A percentile compares a stretch with the other conserved stretches of the same genome.
These are phyloP conservation scores for Penaeus chinensis DNA, from an alignment of 1,140 invertebrate genomes.

Conservation along the genomic window DNA sequence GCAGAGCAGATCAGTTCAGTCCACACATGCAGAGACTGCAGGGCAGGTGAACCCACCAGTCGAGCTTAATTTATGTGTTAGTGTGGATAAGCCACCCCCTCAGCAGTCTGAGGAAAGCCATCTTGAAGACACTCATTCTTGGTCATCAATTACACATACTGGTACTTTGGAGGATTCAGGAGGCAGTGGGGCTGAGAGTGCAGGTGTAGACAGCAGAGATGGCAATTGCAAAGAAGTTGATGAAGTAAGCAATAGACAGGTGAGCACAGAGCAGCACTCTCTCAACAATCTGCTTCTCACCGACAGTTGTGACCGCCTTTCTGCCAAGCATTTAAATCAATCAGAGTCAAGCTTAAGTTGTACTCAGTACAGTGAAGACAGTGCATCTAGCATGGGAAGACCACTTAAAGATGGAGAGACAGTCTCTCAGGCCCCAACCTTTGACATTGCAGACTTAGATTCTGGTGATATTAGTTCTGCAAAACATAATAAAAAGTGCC, in stretches of 20 bases:
- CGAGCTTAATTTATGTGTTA: conserved; percentile 11
- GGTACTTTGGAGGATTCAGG: conserved; percentile 33
- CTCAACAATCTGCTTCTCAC: conserved; percentile 52
- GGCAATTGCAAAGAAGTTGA: conserved; percentile 28
- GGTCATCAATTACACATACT: conserved; percentile 7
- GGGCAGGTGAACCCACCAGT: conserved; percentile 20
- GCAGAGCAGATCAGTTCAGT: neutral
- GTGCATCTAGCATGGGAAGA: conserved; percentile 43
- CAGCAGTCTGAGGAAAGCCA: conserved; percentile 30
- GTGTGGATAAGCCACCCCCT: conserved; percentile 14
- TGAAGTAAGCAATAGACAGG: conserved; percentile 17
- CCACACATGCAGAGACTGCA: neutral
- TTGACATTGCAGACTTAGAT: conserved; percentile 56
- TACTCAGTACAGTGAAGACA: conserved; percentile 51
- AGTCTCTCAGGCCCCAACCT: conserved; percentile 52
- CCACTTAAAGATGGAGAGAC: conserved; percentile 51
- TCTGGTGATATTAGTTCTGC: conserved; percentile 27
- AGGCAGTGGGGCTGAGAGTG: conserved; percentile 31
- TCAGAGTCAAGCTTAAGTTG: conserved; percentile 51
- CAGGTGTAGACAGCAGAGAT: conserved; percentile 41
- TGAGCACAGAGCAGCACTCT: conserved; percentile 54
- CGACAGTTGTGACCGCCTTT: conserved; percentile 51
- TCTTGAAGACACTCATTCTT: neutral
- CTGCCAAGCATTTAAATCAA: conserved; percentile 40
- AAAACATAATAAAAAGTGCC: conserved; percentile 29